Evolutionary conservation across 2,888 invertebrate species (phyloP).

Genomic region (Apocheima hispidaria): DNA sequence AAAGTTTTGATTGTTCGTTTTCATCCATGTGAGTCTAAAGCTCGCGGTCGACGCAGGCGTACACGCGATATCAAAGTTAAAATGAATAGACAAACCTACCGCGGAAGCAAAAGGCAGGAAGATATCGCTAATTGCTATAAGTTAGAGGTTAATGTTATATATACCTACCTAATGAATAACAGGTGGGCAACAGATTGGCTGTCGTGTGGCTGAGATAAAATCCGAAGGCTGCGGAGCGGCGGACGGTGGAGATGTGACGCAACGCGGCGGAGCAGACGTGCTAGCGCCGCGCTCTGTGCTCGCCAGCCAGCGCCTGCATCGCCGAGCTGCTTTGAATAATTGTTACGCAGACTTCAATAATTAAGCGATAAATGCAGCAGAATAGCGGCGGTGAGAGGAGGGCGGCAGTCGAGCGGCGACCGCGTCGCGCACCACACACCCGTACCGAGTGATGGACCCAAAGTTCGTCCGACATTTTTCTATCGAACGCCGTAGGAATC

Average conservation of each 20-base stretch:
- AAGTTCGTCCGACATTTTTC: conserved; percentile 86
- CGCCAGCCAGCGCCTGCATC: conserved; percentile 66
- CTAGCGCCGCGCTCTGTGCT: conserved; percentile 73
- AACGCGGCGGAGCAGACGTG: conserved; percentile 74
- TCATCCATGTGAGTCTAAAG: not conserved
- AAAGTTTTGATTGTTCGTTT: not conserved
- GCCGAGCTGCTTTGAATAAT: conserved; percentile 76
- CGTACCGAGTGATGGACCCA: conserved; percentile 77
- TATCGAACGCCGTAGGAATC: conserved; percentile 88
- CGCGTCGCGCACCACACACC: conserved; percentile 81
- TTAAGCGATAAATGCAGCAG: conserved; percentile 85
- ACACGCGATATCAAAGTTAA: conserved; percentile 31
- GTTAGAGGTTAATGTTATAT: conserved; percentile 77
- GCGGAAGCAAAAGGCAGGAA: conserved; percentile 74
- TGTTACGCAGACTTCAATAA: conserved; percentile 83
- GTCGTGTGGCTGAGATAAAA: conserved; percentile 67
- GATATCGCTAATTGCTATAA: conserved; percentile 65
- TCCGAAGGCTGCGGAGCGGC: conserved; percentile 65
- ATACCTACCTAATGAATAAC: conserved; percentile 72
- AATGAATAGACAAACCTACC: conserved; percentile 46
- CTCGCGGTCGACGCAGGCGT: conserved; percentile 20
- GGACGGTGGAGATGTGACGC: conserved; percentile 66
- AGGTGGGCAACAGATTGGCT: conserved; percentile 68
- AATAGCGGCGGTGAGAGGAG: conserved; percentile 77
- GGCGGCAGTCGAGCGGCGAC: conserved; percentile 82